Evolutionary conservation across 2,113 vertebrate species (phyloP).

Genomic region (Mohoua ochrocephala): DNA sequence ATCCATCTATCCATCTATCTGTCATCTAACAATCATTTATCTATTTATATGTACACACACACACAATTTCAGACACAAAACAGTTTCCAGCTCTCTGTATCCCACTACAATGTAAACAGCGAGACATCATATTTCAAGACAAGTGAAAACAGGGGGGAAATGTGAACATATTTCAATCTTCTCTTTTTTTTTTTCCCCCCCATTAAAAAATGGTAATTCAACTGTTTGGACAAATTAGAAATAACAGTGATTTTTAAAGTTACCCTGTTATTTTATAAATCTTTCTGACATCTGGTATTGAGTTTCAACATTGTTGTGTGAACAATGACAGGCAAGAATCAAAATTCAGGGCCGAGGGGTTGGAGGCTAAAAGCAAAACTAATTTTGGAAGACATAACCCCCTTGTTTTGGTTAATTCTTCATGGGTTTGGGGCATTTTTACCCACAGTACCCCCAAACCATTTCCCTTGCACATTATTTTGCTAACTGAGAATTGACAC

Average conservation of each 20-base stretch:
- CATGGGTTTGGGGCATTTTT: neutral
- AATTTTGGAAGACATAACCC: neutral
- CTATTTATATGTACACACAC: neutral
- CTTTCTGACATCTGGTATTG: neutral
- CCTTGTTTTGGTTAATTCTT: neutral
- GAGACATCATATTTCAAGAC: neutral
- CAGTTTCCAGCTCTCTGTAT: neutral
- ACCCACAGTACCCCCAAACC: neutral
- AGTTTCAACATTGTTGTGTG: neutral
- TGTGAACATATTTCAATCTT: neutral
- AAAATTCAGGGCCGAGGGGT: neutral
- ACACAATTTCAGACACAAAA: neutral
- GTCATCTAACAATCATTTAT: neutral
- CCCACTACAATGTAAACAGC: rapidly evolving
- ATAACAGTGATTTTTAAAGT: neutral
- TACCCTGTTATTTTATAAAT: neutral
- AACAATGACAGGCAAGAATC: neutral
- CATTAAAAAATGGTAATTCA: neutral
- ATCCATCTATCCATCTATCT: too few species aligned
- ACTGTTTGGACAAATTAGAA: neutral
- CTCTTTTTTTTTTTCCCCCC: neutral
- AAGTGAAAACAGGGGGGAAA: neutral
- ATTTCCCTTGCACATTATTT: neutral
- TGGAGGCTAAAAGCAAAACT: neutral
- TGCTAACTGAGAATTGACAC: neutral